Conservation (phyloP, 2,797 vertebrate genomes). For the Salarias fasciatus region DNA sequence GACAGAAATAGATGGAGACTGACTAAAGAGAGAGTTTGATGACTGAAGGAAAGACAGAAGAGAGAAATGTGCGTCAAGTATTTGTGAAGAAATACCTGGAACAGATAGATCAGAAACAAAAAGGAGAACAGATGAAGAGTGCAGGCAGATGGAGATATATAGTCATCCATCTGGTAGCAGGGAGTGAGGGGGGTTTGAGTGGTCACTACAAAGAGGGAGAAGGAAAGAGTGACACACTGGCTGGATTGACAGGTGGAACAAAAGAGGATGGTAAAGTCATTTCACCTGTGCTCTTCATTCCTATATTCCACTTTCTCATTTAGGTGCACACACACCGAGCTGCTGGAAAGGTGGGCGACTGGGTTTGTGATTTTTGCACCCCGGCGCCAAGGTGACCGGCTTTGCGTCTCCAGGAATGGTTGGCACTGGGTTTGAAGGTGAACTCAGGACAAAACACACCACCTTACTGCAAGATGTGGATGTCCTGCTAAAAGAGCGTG, state of each 20-base stretch:
- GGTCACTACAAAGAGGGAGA: conserved; percentile 22
- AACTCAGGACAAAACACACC: conserved; percentile 54
- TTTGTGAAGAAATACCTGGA: conserved; percentile 54
- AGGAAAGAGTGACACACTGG: conserved; percentile 42
- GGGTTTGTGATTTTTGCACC: conserved; percentile 43
- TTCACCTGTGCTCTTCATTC: conserved; percentile 53
- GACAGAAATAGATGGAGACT: conserved; percentile 35
- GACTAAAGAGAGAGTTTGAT: conserved; percentile 22
- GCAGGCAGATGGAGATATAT: conserved; percentile 26
- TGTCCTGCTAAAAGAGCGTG: conserved; percentile 19
- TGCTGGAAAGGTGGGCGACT: conserved; percentile 46
- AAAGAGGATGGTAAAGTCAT: conserved; percentile 43
- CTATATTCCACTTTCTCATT: conserved; percentile 55
- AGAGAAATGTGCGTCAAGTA: conserved; percentile 44
- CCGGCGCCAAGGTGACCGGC: conserved; percentile 47
- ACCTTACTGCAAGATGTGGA: conserved; percentile 32
- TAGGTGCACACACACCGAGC: conserved; percentile 27
- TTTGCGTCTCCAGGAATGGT: conserved; percentile 35
- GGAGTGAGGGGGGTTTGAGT: conserved; percentile 32
- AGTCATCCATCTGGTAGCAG: conserved; percentile 2
- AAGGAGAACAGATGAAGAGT: conserved; percentile 36
- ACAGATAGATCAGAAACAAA: conserved; percentile 47
- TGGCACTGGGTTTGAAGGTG: conserved; percentile 23
- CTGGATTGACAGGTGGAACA: conserved; percentile 6
- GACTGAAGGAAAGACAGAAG: conserved; percentile 28